Base-by-base conservation (phyloP, 2,113 vertebrate species). In the Pseudopodoces humilis region DNA sequence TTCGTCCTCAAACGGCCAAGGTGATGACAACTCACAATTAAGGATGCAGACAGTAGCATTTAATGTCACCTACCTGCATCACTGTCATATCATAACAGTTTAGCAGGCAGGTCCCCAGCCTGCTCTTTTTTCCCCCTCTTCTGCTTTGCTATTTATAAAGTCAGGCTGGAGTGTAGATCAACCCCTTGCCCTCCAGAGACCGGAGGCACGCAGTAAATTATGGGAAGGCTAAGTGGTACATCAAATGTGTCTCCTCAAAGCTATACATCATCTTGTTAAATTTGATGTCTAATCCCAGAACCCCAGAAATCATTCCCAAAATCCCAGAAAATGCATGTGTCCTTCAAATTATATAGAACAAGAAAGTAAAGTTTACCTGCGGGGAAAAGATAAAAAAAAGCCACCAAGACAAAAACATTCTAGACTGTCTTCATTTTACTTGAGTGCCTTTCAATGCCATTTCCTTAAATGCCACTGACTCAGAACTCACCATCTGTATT, bases 191-290 rank as follows among this genome's bases (percentile, higher is more conserved):
- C 95, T 94, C 93, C 82, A 80, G 96, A 97, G 96, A 96, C 68
- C 7, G 3, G 77, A 91, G 79, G 69, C 83, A 96, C 46, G 39
- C 88, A 95, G 94, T 95, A 95, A 97, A 95, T 95, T 96, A 96
- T 94, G 88, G 95, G 93, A 96, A 97, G 93, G 95, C 95, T 97
- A 97, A 97, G 91, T 96, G 96, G 96, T 96, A 96, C 95, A 97
- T 96, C 95, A 97, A 97, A 96, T 83, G 93, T 95, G 94, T 95
- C 96, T 97, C 90, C 93, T 96, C 95, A 94, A 96, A 97, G 95
- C 94, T 94, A 96, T 97, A 95, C 85, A 97, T 97, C 96, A 95
- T 96, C 93, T 94, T 94, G 93, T 97, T 97, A 97, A 94, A 97
- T 95, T 97, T 97, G 95, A 97, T 91, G 88, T 70, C 95, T 97